Conservation (phyloP, 2,113 vertebrate species). For the Mus pahari region DNA sequence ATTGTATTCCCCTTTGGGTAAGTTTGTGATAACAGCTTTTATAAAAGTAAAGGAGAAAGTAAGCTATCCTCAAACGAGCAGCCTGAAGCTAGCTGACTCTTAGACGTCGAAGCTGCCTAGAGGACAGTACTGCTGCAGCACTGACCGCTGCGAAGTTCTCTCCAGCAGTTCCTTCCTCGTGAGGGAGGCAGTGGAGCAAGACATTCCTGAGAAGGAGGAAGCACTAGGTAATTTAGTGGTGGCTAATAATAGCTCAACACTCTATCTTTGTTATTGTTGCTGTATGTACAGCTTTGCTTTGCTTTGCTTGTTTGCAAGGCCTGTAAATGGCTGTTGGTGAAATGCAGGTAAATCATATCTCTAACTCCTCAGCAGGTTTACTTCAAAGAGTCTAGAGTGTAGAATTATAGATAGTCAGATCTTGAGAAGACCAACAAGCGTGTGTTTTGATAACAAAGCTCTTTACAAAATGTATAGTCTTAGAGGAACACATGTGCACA, state of each 20-base stretch:
- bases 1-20: conserved; percentile 38
- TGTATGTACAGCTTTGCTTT: background rate
- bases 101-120: background rate
- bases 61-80: background rate
- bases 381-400: background rate
- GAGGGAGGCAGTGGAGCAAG: conserved; percentile 16
- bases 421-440: background rate
- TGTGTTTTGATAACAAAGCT: conserved; percentile 39
- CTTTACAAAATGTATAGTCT: conserved; percentile 46
- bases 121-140: background rate
- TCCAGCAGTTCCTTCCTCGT: conserved; percentile 39
- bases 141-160: conserved; percentile 13
- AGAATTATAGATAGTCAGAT: background rate
- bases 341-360: conserved; percentile 1
- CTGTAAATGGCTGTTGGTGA: conserved; percentile 15
- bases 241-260: conserved; percentile 1
- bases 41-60: conserved; percentile 3
- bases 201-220: conserved; percentile 40
- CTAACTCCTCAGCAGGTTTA: conserved; percentile 11
- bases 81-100: conserved; percentile 14
- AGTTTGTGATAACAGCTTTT: conserved; percentile 52
- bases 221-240: conserved; percentile 32
- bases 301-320: conserved; percentile 28
- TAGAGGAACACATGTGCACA: conserved; percentile 8
- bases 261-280: background rate